A percentile compares a stretch with the other conserved stretches of the same genome.
These are phyloP conservation scores for Hypotaenidia philippensis DNA, from an alignment of 2,797 vertebrate species.

Conservation along the genomic window DNA sequence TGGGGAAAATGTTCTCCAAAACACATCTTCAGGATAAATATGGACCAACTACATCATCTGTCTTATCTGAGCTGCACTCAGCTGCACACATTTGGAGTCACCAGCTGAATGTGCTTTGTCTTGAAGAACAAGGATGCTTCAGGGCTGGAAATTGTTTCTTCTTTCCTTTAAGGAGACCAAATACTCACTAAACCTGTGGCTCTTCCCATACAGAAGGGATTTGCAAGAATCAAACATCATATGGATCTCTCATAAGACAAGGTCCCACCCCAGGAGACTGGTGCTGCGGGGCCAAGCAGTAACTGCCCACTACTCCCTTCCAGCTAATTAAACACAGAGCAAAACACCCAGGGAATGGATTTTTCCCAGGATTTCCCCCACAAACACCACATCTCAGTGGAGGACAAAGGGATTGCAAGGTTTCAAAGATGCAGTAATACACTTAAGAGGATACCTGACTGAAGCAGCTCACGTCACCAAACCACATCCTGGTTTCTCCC, in stretches of 20 bases:
- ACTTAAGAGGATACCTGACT: not conserved
- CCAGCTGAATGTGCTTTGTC: not conserved
- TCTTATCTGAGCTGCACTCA: not conserved
- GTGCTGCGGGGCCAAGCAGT: not conserved
- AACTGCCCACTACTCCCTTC: not conserved
- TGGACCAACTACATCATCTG: not conserved
- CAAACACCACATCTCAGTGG: too few species aligned
- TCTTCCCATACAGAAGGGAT: accelerated
- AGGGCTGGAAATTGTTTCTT: not conserved
- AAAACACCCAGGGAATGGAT: too few species aligned
- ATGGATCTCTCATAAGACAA: not conserved
- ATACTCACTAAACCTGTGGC: not conserved
- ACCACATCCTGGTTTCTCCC: not conserved
- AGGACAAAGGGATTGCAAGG: too few species aligned
- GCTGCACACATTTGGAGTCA: not conserved
- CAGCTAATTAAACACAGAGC: not conserved
- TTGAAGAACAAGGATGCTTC: not conserved
- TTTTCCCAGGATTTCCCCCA: too few species aligned
- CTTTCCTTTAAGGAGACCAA: not conserved
- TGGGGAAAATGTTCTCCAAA: not conserved
- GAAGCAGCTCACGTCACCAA: not conserved
- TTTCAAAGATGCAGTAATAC: too few species aligned
- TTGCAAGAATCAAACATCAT: not conserved
- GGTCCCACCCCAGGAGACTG: not conserved
- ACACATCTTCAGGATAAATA: not conserved